Percentiles rank a stretch among this genome's conserved stretches.
Evolutionary conservation across 2,888 invertebrate species (phyloP).

Genomic region (Drosophila quinaria): DNA sequence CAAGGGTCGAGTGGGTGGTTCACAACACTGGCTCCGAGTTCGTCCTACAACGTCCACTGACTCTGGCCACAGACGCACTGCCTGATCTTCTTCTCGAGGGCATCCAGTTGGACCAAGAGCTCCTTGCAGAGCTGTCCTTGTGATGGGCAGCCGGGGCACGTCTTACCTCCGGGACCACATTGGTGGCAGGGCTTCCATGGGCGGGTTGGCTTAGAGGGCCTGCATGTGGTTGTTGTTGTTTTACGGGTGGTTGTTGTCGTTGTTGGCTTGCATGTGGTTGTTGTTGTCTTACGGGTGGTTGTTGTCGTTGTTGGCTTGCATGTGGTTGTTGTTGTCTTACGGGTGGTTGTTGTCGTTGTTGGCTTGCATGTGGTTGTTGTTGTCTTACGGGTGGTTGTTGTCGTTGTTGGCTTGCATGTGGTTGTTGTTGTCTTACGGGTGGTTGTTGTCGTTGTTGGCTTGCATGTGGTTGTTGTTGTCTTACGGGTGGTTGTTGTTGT

Average conservation of each 20-base stretch:
- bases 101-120: not conserved
- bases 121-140: conserved; percentile 11
- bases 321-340: not conserved
- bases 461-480: not conserved
- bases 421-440: not conserved
- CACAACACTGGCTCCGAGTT: not conserved
- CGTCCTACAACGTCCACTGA: not conserved
- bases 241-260: not conserved
- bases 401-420: too few relatives aligned
- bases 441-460: not conserved
- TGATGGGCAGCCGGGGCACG: conserved; percentile 3
- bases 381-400: not conserved
- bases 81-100: not conserved
- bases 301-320: not conserved
- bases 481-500: too few relatives aligned
- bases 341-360: not conserved
- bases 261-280: not conserved
- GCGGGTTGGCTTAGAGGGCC: not conserved
- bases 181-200: not conserved
- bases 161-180: conserved; percentile 12
- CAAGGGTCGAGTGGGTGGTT: too few relatives aligned
- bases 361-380: not conserved
- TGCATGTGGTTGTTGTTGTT: not conserved
- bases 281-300: not conserved
- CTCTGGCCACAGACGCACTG: conserved; percentile 5